Evolutionary conservation across 2,113 vertebrate species (phyloP).

Genomic region (Hippocampus mohnikei): DNA sequence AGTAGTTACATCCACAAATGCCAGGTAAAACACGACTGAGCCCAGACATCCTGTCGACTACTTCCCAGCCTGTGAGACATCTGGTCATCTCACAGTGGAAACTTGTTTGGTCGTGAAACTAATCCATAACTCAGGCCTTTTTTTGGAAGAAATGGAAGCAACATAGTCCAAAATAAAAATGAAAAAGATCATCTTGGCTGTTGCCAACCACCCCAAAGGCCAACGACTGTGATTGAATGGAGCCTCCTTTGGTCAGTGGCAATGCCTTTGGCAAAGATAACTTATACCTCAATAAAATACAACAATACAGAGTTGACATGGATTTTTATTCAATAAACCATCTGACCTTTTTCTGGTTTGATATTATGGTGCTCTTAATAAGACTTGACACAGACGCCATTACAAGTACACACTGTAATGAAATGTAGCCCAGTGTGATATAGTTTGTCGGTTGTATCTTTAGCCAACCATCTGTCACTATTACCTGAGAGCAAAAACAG

Average conservation of each 20-base stretch:
- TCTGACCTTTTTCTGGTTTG: neutral
- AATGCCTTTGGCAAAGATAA: neutral
- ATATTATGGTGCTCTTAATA: neutral
- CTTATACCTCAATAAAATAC: neutral
- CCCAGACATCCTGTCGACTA: conserved; percentile 8
- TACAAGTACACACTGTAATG: neutral
- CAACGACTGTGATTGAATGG: neutral
- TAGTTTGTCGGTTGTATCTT: neutral
- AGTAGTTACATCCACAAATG: conserved; percentile 2
- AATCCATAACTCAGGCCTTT: neutral
- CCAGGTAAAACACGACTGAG: conserved; percentile 6
- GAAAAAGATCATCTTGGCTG: neutral
- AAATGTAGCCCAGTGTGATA: neutral
- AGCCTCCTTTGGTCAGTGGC: neutral
- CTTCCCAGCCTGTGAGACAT: neutral
- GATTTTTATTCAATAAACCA: neutral
- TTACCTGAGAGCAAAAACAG: neutral
- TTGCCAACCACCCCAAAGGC: neutral
- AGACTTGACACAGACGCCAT: neutral
- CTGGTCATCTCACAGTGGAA: neutral
- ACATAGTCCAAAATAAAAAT: neutral
- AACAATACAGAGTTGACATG: neutral
- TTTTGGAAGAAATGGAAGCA: neutral
- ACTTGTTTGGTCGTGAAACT: conserved; percentile 1
- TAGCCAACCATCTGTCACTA: neutral